Base-by-base conservation (phyloP, 2,888 invertebrate genomes). In the Muscina levida region DNA sequence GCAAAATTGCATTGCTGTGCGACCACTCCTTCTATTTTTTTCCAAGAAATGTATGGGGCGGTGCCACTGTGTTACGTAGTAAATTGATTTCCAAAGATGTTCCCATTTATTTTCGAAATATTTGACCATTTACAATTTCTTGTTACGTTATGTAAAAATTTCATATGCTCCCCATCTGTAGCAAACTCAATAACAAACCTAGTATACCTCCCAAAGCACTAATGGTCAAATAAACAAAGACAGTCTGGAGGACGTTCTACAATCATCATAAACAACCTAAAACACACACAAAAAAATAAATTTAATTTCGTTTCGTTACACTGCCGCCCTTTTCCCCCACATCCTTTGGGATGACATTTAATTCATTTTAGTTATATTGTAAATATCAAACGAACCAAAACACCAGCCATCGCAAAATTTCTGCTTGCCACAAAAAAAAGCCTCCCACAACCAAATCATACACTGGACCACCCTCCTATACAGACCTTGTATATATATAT, bases 281-380 rank as follows among this genome's bases (percentile, higher is more conserved):
- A n/a, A n/a, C n/a, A n/a, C n/a, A n/a, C 62, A 44, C 46, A 56
- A 48, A 31, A 65, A 56, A 65, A 65, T 22, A 44, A 70, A 56
- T 72, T 62, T 39, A 48, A 48, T 73, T 65, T 73, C 48, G 26
- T 17, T 65, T 59, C 56, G 62, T 62, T 62, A 42, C 42, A 13
- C 22, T 39, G 13, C 37, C 15, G 37, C 19, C 37, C 37, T 37
- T 19, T 8, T 31, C 31, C 3, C 31, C 37, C 8, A 31, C 59
- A 1, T n/a, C 3, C 10, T 22, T 17, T 37, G 62, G 62, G 62
- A 46, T 15, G 48, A 22, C 53, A 73, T 65, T 73, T 39, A 73
- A 78, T 62, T 70, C 68, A 65, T 73, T 68, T 44, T 37, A 53
- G 77, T 62, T 59, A 62, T 73, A 77, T 68, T 72, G 68, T 53